phyloP scores from a whole-genome alignment of 2,797 vertebrate genomes.

The Syncerus caffer region DNA sequence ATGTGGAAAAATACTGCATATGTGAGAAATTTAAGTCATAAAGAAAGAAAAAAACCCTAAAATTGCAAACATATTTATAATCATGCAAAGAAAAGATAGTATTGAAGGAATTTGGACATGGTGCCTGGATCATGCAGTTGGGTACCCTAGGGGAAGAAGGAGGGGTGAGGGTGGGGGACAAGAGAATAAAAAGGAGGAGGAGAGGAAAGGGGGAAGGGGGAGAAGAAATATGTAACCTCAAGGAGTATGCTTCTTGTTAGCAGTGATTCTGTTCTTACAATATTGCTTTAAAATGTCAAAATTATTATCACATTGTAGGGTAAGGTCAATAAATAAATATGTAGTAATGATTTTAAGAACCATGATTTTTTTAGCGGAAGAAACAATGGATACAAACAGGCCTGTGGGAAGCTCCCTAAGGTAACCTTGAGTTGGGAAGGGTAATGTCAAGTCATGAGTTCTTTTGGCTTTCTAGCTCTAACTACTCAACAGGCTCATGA shows the following conservation, averaged over 20 bases:
- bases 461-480: background rate
- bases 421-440: background rate
- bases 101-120: background rate
- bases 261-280: background rate
- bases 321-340: background rate
- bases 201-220: too few species aligned
- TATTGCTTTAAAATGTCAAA: background rate
- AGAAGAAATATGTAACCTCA: background rate
- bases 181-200: background rate
- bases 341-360: background rate
- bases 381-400: too few species aligned
- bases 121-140: rapidly evolving
- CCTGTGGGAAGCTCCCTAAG: background rate
- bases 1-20: background rate
- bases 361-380: background rate
- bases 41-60: background rate
- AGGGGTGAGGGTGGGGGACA: background rate
- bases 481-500: too few species aligned
- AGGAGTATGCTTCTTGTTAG: background rate
- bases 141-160: background rate
- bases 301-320: background rate
- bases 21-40: background rate
- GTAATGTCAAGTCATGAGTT: rapidly evolving
- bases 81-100: background rate
- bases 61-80: background rate